These are phyloP conservation scores for Ceratina australensis DNA, from an alignment of 1,140 invertebrate genomes.

Conservation along the genomic window DNA sequence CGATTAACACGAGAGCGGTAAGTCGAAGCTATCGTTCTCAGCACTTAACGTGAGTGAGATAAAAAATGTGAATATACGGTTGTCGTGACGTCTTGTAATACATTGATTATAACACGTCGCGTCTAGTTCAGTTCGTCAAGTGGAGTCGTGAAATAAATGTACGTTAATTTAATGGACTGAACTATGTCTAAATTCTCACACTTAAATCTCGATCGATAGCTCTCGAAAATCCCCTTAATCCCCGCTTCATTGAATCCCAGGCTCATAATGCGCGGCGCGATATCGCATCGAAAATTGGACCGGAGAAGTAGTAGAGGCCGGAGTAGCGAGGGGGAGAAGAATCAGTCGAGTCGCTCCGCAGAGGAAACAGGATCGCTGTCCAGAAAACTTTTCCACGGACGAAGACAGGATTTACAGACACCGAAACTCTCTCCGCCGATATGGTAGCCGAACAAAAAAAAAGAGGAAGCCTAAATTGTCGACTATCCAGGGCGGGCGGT, in stretches of 20 bases:
- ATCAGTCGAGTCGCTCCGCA: not conserved
- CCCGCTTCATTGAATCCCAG: not conserved
- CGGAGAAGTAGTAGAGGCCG: not conserved
- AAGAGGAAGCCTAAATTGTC: constrained; percentile 37
- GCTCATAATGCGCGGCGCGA: not conserved
- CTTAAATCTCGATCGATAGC: not conserved
- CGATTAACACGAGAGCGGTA: too few relatives aligned
- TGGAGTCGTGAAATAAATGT: too few relatives aligned
- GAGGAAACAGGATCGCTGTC: not conserved
- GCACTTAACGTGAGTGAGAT: too few relatives aligned
- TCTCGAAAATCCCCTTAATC: not conserved
- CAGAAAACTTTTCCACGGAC: not conserved
- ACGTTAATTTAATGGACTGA: too few relatives aligned
- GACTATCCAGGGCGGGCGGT: not conserved
- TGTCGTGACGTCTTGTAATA: too few relatives aligned
- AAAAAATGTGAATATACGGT: too few relatives aligned
- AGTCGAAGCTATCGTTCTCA: not conserved
- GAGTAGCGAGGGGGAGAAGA: not conserved
- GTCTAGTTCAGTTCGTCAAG: too few relatives aligned
- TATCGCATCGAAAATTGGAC: not conserved
- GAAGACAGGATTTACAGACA: constrained; percentile 11
- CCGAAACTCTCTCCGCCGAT: constrained; percentile 1
- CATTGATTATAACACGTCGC: too few relatives aligned
- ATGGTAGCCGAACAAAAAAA: constrained; percentile 19
- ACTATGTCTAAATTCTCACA: too few relatives aligned